Evolutionary conservation across 2,113 vertebrate species (phyloP).

Genomic region (Echinops telfairi): DNA sequence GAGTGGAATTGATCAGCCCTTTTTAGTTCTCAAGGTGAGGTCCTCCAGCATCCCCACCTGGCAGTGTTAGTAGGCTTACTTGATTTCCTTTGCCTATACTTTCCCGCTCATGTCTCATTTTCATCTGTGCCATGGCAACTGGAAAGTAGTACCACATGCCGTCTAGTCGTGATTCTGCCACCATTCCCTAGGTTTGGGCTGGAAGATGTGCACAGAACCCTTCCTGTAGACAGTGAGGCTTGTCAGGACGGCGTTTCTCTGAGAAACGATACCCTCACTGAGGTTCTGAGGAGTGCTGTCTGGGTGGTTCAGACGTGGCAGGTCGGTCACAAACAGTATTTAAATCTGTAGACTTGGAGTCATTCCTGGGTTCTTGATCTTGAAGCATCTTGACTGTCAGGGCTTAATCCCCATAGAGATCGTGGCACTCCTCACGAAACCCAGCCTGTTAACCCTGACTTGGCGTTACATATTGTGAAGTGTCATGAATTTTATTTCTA

Average conservation of each 20-base stretch:
- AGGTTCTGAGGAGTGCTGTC: background rate
- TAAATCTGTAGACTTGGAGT: background rate
- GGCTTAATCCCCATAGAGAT: background rate
- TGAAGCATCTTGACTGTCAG: background rate
- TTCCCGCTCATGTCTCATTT: background rate
- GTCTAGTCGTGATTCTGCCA: background rate
- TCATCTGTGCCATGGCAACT: background rate
- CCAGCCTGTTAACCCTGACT: background rate
- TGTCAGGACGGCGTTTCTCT: background rate
- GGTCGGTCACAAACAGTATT: background rate
- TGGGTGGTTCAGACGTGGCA: background rate
- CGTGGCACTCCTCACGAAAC: background rate
- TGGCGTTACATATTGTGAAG: background rate
- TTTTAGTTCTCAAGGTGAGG: background rate
- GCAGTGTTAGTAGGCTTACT: background rate
- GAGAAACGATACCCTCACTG: background rate
- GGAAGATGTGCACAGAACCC: background rate
- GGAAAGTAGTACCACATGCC: background rate
- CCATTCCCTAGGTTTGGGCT: background rate
- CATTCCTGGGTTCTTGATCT: background rate
- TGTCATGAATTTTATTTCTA: no score
- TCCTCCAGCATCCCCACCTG: background rate
- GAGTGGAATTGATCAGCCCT: background rate
- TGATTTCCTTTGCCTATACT: background rate
- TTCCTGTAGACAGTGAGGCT: background rate